phyloP scores from a whole-genome alignment of 2,113 vertebrate species.

The Trinectes maculatus region DNA sequence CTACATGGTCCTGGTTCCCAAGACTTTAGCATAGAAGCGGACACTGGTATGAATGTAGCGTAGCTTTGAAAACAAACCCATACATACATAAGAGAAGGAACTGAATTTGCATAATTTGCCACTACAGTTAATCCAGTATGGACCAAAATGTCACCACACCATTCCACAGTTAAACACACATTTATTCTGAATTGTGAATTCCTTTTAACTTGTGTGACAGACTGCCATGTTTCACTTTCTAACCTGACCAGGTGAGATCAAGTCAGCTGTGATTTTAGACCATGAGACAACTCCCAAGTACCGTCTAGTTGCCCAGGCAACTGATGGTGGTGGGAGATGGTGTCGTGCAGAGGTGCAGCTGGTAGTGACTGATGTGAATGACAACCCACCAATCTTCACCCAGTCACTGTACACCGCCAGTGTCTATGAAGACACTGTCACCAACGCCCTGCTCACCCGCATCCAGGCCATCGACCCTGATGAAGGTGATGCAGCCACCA shows the following conservation, averaged over 20 bases:
- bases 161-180: not conserved
- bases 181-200: not conserved
- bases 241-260: slow-evolving; percentile 87
- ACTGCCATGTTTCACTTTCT: not conserved
- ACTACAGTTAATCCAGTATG: not conserved
- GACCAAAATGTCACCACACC: not conserved
- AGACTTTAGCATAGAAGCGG: slow-evolving; percentile 91
- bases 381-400: slow-evolving; percentile 92
- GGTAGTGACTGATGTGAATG: slow-evolving; percentile 92
- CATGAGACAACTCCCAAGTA: slow-evolving; percentile 88
- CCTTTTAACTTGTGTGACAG: not conserved
- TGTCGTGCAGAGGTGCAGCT: slow-evolving; percentile 88
- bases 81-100: too few species aligned
- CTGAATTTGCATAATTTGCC: not conserved
- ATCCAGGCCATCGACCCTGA: slow-evolving; percentile 95
- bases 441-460: slow-evolving; percentile 92
- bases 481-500: slow-evolving; percentile 79
- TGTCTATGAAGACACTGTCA: slow-evolving; percentile 93
- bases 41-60: slow-evolving; percentile 82
- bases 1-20: slow-evolving; percentile 88
- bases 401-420: slow-evolving; percentile 86
- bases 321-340: slow-evolving; percentile 91
- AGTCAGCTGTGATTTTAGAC: slow-evolving; percentile 87
- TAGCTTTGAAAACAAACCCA: not conserved
- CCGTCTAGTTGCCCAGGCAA: slow-evolving; percentile 87